Percentiles rank a stretch among this genome's conserved stretches.
phyloP scores from a whole-genome alignment of 1,140 invertebrate species.

The Cepaea nemoralis region DNA sequence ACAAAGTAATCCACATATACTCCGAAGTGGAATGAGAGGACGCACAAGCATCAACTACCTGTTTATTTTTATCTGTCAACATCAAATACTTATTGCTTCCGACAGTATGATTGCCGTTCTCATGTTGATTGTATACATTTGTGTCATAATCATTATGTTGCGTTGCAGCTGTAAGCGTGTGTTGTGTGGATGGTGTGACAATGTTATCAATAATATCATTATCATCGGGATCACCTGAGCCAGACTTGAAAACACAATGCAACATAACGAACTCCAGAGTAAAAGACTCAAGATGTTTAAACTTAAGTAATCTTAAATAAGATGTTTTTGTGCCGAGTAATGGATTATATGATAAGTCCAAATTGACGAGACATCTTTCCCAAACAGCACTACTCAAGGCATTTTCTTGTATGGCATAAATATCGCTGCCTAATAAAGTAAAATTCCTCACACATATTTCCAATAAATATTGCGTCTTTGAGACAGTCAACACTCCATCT shows the following conservation, averaged over 20 bases:
- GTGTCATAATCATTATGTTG: too few relatives aligned
- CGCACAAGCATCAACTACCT: too few relatives aligned
- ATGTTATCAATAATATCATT: too few relatives aligned
- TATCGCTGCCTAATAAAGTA: background rate
- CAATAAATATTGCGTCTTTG: background rate
- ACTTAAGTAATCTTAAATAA: background rate
- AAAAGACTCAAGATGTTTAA: background rate
- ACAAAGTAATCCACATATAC: background rate
- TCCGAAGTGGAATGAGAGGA: too few relatives aligned
- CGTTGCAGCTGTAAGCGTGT: too few relatives aligned
- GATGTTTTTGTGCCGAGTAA: background rate
- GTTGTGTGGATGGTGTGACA: too few relatives aligned
- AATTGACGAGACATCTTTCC: background rate
- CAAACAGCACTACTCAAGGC: background rate
- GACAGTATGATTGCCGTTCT: too few relatives aligned
- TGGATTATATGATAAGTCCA: constrained; percentile 1
- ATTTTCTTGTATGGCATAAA: background rate
- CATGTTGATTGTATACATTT: too few relatives aligned
- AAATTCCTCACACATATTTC: constrained; percentile 1
- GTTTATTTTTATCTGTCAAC: too few relatives aligned
- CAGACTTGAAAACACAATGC: too few relatives aligned
- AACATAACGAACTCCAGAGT: background rate
- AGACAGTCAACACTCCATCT: background rate
- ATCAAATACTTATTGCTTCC: too few relatives aligned
- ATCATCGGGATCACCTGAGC: too few relatives aligned